Conservation (phyloP, 1,140 invertebrate genomes). For the Eupristina koningsbergeri region DNA sequence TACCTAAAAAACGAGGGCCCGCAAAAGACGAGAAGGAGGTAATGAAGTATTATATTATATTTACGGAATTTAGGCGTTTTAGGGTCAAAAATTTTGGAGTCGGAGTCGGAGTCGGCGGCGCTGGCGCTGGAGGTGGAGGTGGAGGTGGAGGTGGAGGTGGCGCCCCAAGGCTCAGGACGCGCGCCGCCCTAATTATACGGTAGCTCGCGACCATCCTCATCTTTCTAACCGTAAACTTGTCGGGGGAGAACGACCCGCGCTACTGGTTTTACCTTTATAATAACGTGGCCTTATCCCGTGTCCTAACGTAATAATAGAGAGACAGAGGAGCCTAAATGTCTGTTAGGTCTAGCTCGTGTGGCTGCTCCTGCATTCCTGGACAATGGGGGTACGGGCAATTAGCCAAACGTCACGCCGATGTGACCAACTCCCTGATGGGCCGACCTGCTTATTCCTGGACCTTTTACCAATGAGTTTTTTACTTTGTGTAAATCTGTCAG, state of each 20-base stretch:
- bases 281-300: conserved; percentile 59
- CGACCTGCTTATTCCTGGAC: conserved; percentile 44
- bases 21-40: conserved; percentile 48
- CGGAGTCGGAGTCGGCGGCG: too few species aligned
- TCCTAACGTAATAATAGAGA: conserved; percentile 69
- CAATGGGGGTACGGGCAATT: conserved; percentile 59
- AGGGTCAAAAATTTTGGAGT: conserved; percentile 52
- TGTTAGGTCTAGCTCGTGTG: conserved; percentile 39
- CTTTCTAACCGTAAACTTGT: conserved; percentile 69
- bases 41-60: conserved; percentile 63
- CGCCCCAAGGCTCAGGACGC: conserved; percentile 56
- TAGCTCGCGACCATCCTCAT: conserved; percentile 64
- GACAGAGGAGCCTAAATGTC: conserved; percentile 34
- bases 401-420: conserved; percentile 57
- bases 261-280: conserved; percentile 72
- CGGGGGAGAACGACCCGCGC: conserved; percentile 56
- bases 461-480: too few species aligned
- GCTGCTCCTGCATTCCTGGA: conserved; percentile 16
- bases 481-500: conserved; percentile 3
- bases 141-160: conserved; percentile 51
- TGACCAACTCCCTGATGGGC: conserved; percentile 51
- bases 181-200: conserved; percentile 71
- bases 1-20: conserved; percentile 60
- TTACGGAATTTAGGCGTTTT: conserved; percentile 50
- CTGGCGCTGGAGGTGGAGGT: too few species aligned